Base-by-base conservation (phyloP, 2,888 invertebrate genomes). In the Nebria salina region DNA sequence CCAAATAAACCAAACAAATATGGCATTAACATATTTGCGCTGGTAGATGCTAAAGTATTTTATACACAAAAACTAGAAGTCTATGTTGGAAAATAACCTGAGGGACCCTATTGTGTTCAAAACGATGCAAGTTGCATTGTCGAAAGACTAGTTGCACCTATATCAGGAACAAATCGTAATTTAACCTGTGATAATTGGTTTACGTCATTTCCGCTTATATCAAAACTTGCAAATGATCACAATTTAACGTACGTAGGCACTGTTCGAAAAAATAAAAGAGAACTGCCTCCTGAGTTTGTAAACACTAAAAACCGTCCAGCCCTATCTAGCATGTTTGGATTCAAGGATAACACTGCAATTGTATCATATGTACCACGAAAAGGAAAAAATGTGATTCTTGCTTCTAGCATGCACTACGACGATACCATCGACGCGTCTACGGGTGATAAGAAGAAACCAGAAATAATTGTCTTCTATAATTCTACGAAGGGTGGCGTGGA, bases 1-100 rank as follows among this genome's bases (percentile, higher is more conserved):
- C 85, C 86, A 11, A 84, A 84, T n/a, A 86, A 86, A 83, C 85
- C 86, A 43, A 84, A 83, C 75, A 86, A 85, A 82, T 86, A 86
- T 82, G 85, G 86, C 2, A 83, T 86, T 9, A 86, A 87, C 84
- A 84, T 85, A 41, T 84, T 84, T 82, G 84, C 85, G 8, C 20
- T 85, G 41, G 79, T 77, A 75, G 86, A 86, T 83, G 83, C 85
- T 64, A 85, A 85, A 83, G 76, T 83, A 20, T 85, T 80, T 79
- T 86, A 86, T 82, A 85, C 85, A 15, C 75, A 68, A 13, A 84
- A 85, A 79, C 76, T 85, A 80, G 85, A 86, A 82, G 84, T 85
- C 42, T 85, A 85, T 82, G 82, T 82, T 11, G 85, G 85, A 25
- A 82, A 83, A 82, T 85, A 86, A 77, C 84, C 84, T 68, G 84